Conservation (phyloP, 2,797 vertebrate genomes). For the Eulemur coronatus region DNA sequence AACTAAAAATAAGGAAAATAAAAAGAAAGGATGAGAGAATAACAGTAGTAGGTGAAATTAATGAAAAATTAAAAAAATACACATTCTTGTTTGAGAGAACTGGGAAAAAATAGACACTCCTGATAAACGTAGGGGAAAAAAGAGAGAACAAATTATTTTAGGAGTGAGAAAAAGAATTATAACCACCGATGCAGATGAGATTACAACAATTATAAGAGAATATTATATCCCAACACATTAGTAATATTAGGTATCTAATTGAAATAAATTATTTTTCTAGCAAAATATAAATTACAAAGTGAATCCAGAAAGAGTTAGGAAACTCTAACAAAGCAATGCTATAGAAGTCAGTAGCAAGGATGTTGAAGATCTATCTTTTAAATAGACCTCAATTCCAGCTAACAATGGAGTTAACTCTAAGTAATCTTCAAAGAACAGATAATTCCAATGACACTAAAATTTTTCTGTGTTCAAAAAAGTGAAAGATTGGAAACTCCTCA, state of each 20-base stretch:
- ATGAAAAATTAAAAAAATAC: background rate
- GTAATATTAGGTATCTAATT: background rate
- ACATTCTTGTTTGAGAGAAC: background rate
- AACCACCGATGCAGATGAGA: background rate
- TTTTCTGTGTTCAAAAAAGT: background rate
- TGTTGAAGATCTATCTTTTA: background rate
- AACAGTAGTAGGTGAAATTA: background rate
- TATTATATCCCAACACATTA: background rate
- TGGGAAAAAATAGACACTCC: background rate
- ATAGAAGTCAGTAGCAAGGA: background rate
- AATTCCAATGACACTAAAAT: background rate
- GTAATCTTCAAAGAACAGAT: background rate
- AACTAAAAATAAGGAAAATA: background rate
- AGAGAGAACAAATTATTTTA: background rate
- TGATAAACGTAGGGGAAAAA: background rate
- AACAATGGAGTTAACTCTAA: background rate
- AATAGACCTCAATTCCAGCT: background rate
- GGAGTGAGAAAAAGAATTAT: background rate
- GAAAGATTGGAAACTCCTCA: background rate
- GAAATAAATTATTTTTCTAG: background rate
- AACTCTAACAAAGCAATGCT: background rate
- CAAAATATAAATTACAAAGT: background rate
- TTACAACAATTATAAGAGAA: background rate
- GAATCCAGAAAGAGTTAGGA: background rate
- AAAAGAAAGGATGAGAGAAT: background rate